phyloP scores from a whole-genome alignment of 2,113 vertebrate genomes.

The Thunnus maccoyii region DNA sequence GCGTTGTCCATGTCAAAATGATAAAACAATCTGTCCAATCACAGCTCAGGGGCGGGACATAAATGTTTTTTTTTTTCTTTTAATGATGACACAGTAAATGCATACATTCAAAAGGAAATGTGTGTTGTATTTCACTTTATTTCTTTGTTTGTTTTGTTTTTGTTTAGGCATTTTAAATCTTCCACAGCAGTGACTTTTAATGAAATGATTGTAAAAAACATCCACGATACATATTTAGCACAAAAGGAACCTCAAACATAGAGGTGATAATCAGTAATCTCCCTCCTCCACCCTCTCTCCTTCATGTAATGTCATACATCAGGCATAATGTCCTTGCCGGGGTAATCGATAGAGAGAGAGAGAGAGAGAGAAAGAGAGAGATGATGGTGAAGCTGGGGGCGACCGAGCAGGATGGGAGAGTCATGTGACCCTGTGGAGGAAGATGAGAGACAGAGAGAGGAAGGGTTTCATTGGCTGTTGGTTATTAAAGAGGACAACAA shows the following conservation, averaged over 20 bases:
- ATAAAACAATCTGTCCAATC: too few species aligned
- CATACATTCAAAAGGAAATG: too few species aligned
- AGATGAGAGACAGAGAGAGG: constrained; percentile 10
- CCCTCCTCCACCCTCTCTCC: constrained; percentile 13
- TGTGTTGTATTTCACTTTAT: too few species aligned
- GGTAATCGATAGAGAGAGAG: constrained; percentile 45
- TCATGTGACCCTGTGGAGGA: constrained; percentile 46
- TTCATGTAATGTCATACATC: constrained; percentile 47
- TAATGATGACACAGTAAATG: too few species aligned
- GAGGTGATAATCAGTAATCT: constrained; percentile 33
- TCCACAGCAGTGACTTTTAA: not conserved
- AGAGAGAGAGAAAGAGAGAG: constrained; percentile 6
- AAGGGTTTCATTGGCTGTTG: constrained; percentile 14
- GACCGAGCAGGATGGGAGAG: constrained; percentile 11
- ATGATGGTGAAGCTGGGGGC: constrained; percentile 5
- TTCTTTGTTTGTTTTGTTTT: too few species aligned
- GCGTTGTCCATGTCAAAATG: too few species aligned
- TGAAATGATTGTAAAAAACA: not conserved
- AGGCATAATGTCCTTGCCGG: constrained; percentile 45
- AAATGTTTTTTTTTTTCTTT: too few species aligned
- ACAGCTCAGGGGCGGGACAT: too few species aligned
- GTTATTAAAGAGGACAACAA: constrained; percentile 17
- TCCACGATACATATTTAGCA: too few species aligned
- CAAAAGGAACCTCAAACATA: not conserved
- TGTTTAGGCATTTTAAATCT: too few species aligned